These are phyloP conservation scores for Otolemur crassicaudatus DNA, from an alignment of 2,797 vertebrate species.

Conservation along the genomic window DNA sequence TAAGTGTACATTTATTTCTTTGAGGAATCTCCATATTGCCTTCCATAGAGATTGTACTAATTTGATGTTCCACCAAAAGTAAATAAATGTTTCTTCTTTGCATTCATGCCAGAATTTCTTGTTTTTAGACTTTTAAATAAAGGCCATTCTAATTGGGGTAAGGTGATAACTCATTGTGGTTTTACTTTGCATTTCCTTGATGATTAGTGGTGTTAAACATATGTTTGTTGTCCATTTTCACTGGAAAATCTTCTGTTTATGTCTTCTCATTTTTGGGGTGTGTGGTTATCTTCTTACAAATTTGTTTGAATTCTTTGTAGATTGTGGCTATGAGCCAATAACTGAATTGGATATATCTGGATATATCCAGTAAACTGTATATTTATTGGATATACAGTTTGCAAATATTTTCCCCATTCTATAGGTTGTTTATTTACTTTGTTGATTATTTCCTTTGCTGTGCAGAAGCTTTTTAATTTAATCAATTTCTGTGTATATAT, in stretches of 20 bases:
- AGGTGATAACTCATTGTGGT: neutral
- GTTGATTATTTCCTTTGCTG: neutral
- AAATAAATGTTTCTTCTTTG: neutral
- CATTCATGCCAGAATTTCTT: neutral
- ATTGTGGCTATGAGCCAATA: neutral
- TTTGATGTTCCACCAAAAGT: neutral
- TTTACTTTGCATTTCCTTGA: neutral
- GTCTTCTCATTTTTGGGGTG: neutral
- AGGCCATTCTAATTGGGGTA: neutral
- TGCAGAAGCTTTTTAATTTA: neutral
- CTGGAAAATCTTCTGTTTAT: neutral
- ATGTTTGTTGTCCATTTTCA: neutral
- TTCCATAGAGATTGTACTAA: neutral
- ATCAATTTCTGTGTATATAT: neutral
- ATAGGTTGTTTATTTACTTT: neutral
- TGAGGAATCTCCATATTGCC: neutral
- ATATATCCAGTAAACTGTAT: too few species aligned
- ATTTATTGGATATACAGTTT: neutral
- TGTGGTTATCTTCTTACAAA: neutral
- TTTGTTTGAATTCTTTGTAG: neutral
- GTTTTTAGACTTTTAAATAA: neutral
- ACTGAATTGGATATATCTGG: too few species aligned
- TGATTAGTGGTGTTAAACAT: neutral
- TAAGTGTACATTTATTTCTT: neutral
- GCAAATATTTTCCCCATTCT: neutral